Evolutionary conservation across 2,888 invertebrate genomes (phyloP).

Genomic region (Zygogramma bicolorata): DNA sequence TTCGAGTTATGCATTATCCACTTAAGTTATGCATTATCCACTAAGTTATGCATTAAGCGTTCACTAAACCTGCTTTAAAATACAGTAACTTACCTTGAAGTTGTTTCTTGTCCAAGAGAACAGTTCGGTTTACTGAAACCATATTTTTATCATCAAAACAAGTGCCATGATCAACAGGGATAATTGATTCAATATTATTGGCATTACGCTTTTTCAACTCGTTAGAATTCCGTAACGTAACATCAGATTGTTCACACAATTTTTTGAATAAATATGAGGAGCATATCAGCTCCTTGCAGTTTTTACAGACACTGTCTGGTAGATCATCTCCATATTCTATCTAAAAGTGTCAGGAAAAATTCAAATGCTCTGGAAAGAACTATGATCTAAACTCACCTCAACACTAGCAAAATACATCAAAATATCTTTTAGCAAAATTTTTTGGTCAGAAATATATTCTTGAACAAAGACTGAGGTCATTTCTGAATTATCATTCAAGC

Average conservation of each 20-base stretch:
- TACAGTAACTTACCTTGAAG: not conserved
- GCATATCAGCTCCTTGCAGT: conserved; percentile 55
- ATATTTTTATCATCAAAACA: not conserved
- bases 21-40: too few species aligned
- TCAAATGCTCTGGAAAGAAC: not conserved
- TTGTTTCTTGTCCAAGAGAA: not conserved
- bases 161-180: not conserved
- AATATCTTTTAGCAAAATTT: conserved; percentile 49
- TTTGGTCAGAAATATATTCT: conserved; percentile 47
- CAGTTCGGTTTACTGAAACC: not conserved
- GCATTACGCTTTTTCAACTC: not conserved
- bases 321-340: conserved; percentile 57
- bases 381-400: conserved; percentile 43
- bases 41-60: not conserved
- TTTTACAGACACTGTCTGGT: conserved; percentile 59
- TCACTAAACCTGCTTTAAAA: not conserved
- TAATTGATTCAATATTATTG: not conserved
- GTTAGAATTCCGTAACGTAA: conserved; percentile 46
- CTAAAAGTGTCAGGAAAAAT: conserved; percentile 47
- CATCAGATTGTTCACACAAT: conserved; percentile 59
- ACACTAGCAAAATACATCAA: conserved; percentile 54
- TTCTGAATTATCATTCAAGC: conserved; percentile 45
- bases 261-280: conserved; percentile 56
- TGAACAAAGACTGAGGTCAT: conserved; percentile 48
- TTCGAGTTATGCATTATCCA: not conserved